Evolutionary conservation across 1,140 invertebrate genomes (phyloP).

Genomic region (Drosophila pseudoananassae): DNA sequence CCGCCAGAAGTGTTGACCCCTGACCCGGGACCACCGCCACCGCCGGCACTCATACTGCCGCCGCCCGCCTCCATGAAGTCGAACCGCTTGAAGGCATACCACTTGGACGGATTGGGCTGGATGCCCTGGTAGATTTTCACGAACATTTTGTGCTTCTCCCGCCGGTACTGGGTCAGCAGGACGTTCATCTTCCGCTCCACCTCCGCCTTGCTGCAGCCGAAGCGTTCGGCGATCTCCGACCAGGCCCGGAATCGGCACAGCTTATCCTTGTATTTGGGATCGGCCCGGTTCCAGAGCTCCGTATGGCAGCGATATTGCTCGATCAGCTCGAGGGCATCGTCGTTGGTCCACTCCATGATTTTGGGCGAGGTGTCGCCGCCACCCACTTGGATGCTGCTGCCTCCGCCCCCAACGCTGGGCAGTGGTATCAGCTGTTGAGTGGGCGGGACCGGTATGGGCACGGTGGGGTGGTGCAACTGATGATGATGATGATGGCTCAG

Average conservation of each 20-base stretch:
- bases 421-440: constrained; percentile 55
- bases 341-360: constrained; percentile 85
- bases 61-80: constrained; percentile 82
- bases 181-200: constrained; percentile 85
- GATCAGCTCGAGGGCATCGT: constrained; percentile 84
- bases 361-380: constrained; percentile 54
- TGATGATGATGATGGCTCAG: constrained; percentile 35
- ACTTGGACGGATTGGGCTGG: constrained; percentile 82
- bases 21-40: constrained; percentile 14
- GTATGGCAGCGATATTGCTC: constrained; percentile 85
- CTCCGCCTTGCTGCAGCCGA: constrained; percentile 85
- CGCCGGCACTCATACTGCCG: constrained; percentile 57
- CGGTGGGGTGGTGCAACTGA: constrained; percentile 12
- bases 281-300: constrained; percentile 85
- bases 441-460: background rate
- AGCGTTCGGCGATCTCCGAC: constrained; percentile 84
- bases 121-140: constrained; percentile 82
- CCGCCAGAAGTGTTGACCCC: constrained; percentile 15
- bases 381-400: constrained; percentile 16
- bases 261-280: constrained; percentile 84
- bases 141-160: constrained; percentile 85
- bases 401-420: constrained; percentile 42
- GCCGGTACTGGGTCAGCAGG: constrained; percentile 84
- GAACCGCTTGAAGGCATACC: constrained; percentile 83
- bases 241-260: constrained; percentile 84